Base-by-base conservation (phyloP, 2,797 vertebrate genomes). In the Ciconia nigra region DNA sequence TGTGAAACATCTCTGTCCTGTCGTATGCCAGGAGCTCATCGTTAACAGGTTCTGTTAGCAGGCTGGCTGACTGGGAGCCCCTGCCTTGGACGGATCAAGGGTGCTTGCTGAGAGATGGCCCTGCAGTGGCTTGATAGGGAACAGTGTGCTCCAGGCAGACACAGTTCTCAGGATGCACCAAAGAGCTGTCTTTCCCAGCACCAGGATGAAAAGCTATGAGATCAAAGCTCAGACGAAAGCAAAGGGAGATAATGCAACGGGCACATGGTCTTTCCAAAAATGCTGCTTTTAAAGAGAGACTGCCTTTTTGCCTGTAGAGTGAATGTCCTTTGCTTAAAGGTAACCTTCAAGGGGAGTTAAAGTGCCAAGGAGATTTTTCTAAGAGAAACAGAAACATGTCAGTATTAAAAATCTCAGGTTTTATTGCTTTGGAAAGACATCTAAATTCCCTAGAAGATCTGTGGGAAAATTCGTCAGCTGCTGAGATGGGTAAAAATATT, bases 41-140 rank as follows among this genome's bases (percentile, higher is more conserved):
- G 98, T 52, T 97, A 98, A 98, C 98, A 98, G 97, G 58, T 97
- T 49, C 98, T 98, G 97, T 98, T 98, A 96, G 94, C 98, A 62
- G 86, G 25, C 10, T 25, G 90, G 74, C 91, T 88, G 51, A 10
- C 4, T 5, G 42, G 54, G 31, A 80, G 84, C 69, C 84, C 24
- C 44, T 6, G 33, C 74, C 90, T 69, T 47, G 31, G 62, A 41
- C 1, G 74, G 46, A 83, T 92, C 84, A 47, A 37, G 85, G 28
- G 20, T 31, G 57, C 74, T 82, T 63, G 98, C 88, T 97, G 98
- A 98, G 35, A 90, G 98, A 98, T 11, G 91, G 78, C 59, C 55
- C 58, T 39, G 69, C 88, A 57, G 91, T 66, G 61, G 79, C 17
- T 54, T 31, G n/a, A 20, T 41, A 29, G 55, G 70, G 81, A 91